phyloP scores from a whole-genome alignment of 2,113 vertebrate species.

The Tragelaphus buxtoni region DNA sequence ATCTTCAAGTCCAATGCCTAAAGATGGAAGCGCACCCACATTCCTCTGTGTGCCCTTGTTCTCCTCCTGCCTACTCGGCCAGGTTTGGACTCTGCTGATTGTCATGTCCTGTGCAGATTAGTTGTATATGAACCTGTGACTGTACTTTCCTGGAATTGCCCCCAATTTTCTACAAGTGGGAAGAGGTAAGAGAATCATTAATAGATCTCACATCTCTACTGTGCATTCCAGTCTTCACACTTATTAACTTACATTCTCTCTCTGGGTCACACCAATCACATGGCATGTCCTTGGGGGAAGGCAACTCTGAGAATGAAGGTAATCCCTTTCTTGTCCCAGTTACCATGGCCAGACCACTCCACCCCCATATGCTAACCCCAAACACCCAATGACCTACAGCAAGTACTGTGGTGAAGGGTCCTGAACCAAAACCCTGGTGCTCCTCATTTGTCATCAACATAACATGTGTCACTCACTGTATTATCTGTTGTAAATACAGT shows the following conservation, averaged over 20 bases:
- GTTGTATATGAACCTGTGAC: not conserved
- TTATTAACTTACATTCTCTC: not conserved
- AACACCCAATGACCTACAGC: not conserved
- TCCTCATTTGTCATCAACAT: not conserved
- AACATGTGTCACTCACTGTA: not conserved
- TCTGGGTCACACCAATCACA: not conserved
- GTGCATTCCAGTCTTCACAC: not conserved
- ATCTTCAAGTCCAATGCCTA: rapidly evolving
- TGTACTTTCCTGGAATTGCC: not conserved
- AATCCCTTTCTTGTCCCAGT: not conserved
- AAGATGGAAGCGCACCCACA: not conserved
- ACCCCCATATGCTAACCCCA: not conserved
- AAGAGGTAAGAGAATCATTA: not conserved
- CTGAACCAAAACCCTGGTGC: not conserved
- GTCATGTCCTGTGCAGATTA: not conserved
- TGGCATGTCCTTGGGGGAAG: not conserved
- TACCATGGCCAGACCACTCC: not conserved
- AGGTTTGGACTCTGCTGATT: not conserved
- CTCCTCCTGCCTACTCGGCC: not conserved
- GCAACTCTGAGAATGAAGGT: not conserved
- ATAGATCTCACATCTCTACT: not conserved
- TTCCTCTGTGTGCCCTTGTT: not conserved
- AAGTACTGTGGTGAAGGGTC: not conserved
- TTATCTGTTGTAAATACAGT: not conserved
- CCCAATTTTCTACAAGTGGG: not conserved